A percentile compares a stretch with the other conserved stretches of the same genome.
These are phyloP conservation scores for Etheostoma spectabile DNA, from an alignment of 2,113 vertebrate genomes.

Conservation along the genomic window DNA sequence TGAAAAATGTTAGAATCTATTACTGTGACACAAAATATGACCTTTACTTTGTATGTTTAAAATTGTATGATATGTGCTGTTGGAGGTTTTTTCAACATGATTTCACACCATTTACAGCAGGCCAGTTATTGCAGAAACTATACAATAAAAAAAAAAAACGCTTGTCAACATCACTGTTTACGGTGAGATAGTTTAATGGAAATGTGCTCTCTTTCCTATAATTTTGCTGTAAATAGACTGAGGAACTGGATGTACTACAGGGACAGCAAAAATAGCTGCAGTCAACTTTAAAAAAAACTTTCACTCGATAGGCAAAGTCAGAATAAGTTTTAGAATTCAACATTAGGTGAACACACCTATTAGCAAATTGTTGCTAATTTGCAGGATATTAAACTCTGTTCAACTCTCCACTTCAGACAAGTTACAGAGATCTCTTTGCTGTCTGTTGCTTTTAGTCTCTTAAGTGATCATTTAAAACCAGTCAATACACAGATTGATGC, in stretches of 20 bases:
- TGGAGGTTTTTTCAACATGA: neutral
- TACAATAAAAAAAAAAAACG: neutral
- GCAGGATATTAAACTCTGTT: neutral
- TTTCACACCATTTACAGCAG: no score
- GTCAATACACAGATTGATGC: neutral
- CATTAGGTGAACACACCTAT: neutral
- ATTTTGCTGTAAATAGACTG: neutral
- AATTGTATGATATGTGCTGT: neutral
- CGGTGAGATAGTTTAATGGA: neutral
- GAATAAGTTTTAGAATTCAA: neutral
- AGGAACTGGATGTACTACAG: neutral
- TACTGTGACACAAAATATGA: conserved; percentile 6
- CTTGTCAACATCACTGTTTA: neutral
- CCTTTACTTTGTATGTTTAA: conserved; percentile 7
- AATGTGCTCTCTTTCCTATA: neutral
- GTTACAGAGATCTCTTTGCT: neutral
- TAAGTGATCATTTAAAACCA: neutral
- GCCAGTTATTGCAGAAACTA: neutral
- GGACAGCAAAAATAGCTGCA: neutral
- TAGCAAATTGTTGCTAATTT: neutral
- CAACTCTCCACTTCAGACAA: neutral
- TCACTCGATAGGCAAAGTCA: neutral
- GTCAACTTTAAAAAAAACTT: neutral
- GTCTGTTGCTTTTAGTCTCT: neutral
- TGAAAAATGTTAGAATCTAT: neutral